Evolutionary conservation across 2,888 invertebrate species (phyloP).

Genomic region (Leucania comma): DNA sequence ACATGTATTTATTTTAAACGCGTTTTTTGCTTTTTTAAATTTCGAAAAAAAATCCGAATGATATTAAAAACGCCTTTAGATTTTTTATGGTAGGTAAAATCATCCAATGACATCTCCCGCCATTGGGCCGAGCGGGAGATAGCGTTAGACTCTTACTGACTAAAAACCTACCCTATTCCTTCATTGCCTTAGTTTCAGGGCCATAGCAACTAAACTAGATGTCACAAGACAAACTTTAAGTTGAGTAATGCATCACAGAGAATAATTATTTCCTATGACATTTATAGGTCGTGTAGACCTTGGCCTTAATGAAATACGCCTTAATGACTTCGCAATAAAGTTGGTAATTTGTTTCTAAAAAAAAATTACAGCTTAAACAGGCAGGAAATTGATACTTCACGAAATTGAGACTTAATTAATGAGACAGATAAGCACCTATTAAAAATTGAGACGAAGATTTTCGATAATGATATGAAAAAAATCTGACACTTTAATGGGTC

Average conservation of each 20-base stretch:
- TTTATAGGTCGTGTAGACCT: constrained; percentile 6
- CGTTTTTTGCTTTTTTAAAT: no score
- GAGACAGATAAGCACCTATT: constrained; percentile 60
- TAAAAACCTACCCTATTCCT: no score
- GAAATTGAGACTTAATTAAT: constrained; percentile 61
- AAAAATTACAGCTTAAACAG: constrained; percentile 38
- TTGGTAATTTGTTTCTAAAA: constrained; percentile 18
- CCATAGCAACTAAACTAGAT: no score
- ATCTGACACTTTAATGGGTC: constrained; percentile 52
- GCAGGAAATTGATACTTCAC: constrained; percentile 61
- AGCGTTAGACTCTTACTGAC: no score
- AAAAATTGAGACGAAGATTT: constrained; percentile 53
- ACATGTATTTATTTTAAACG: no score
- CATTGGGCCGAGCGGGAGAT: no score
- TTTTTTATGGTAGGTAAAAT: no score
- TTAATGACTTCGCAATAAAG: constrained; percentile 31
- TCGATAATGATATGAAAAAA: constrained; percentile 61
- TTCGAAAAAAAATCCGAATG: no score
- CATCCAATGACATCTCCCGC: no score
- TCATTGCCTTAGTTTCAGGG: no score
- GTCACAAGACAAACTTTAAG: constrained; percentile 16
- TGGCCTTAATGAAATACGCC: constrained; percentile 15
- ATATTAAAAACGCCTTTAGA: no score
- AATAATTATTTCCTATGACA: constrained; percentile 12
- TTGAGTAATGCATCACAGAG: constrained; percentile 16